phyloP scores from a whole-genome alignment of 2,888 invertebrate species.

The Agrochola lychnidis region DNA sequence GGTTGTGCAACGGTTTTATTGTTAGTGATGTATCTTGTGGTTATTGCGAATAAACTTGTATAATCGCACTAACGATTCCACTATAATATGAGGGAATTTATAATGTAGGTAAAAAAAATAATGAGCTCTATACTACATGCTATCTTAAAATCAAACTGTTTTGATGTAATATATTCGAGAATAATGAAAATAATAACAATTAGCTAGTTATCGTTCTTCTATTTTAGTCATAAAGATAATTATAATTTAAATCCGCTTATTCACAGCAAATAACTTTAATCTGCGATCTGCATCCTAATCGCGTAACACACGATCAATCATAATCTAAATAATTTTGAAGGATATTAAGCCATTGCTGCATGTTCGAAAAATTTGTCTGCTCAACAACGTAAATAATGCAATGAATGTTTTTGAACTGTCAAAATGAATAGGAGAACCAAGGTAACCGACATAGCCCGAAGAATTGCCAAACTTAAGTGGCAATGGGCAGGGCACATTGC shows the following conservation, averaged over 20 bases:
- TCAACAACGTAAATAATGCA: too few relatives aligned
- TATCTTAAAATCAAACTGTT: background rate
- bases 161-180: background rate
- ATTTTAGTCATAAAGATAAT: background rate
- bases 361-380: too few relatives aligned
- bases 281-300: too few relatives aligned
- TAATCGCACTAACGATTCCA: background rate
- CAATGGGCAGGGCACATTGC: too few relatives aligned
- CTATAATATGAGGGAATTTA: background rate
- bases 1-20: constrained; percentile 34
- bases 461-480: too few relatives aligned
- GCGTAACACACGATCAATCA: too few relatives aligned
- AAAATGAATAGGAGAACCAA: too few relatives aligned
- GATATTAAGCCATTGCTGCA: too few relatives aligned
- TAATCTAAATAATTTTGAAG: too few relatives aligned
- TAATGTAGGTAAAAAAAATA: background rate
- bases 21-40: constrained; percentile 20
- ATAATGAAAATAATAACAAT: background rate
- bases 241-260: background rate
- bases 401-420: too few relatives aligned
- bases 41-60: constrained; percentile 1
- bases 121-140: background rate
- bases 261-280: background rate
- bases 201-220: background rate
- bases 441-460: too few relatives aligned